Conservation (phyloP, 2,888 invertebrate species). For the Cerastoderma edule region DNA sequence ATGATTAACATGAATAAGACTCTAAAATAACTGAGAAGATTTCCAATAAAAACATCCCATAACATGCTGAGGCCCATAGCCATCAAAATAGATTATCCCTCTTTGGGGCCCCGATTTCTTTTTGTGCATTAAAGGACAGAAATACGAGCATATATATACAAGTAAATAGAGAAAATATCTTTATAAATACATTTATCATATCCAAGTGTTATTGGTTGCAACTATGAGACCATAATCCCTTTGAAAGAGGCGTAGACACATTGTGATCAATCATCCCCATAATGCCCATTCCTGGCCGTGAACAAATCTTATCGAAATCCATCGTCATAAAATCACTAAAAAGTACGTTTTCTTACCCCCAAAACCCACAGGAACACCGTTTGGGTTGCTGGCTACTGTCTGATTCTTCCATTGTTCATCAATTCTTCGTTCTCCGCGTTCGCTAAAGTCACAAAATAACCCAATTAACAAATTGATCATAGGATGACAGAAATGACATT, state of each 20-base stretch:
- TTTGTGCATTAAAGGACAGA: too few relatives aligned
- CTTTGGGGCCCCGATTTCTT: too few relatives aligned
- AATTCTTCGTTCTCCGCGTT: not conserved
- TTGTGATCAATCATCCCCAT: slow-evolving; percentile 38
- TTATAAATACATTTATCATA: not conserved
- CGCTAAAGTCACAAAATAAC: not conserved
- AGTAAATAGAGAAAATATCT: too few relatives aligned
- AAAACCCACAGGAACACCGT: slow-evolving; percentile 79
- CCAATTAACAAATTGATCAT: slow-evolving; percentile 18
- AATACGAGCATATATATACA: too few relatives aligned
- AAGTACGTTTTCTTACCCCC: slow-evolving; percentile 71
- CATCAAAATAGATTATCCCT: too few relatives aligned
- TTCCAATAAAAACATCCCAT: too few relatives aligned
- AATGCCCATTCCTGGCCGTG: slow-evolving; percentile 32
- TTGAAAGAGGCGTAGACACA: too few relatives aligned
- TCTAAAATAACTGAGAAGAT: too few relatives aligned
- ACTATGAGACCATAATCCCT: too few relatives aligned
- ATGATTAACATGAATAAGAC: too few relatives aligned
- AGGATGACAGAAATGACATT: slow-evolving; percentile 70
- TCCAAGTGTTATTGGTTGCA: too few relatives aligned
- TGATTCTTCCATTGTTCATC: slow-evolving; percentile 75
- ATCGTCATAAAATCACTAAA: slow-evolving; percentile 9
- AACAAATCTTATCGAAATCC: slow-evolving; percentile 24
- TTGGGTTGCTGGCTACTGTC: slow-evolving; percentile 75
- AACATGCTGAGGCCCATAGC: too few relatives aligned